phyloP scores from a whole-genome alignment of 2,888 invertebrate species.

The Melanargia galathea region DNA sequence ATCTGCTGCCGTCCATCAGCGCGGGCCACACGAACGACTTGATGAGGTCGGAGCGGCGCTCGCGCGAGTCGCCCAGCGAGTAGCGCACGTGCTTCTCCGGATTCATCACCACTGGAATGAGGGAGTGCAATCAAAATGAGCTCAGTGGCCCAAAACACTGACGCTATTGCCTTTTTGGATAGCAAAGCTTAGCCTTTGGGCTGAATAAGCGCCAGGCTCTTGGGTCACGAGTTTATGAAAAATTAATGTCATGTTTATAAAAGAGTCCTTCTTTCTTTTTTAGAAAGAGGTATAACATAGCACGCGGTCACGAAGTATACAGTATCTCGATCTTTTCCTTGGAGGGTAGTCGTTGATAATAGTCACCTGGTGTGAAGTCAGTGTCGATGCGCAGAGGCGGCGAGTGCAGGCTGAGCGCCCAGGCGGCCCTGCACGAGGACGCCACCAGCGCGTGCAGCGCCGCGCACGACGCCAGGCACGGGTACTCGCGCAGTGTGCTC shows the following conservation, averaged over 20 bases:
- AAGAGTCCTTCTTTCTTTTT: no score
- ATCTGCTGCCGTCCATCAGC: constrained; percentile 88
- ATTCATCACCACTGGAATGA: constrained; percentile 84
- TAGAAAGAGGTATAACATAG: no score
- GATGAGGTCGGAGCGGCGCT: constrained; percentile 88
- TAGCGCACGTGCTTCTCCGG: constrained; percentile 91
- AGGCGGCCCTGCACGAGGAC: constrained; percentile 92
- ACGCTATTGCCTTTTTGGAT: no score
- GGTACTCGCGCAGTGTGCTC: constrained; percentile 96
- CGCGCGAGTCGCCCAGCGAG: constrained; percentile 83
- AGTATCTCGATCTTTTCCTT: no score
- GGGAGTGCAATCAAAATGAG: no score
- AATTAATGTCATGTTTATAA: no score
- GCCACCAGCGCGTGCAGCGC: constrained; percentile 90
- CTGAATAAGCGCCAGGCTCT: no score
- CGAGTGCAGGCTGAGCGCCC: constrained; percentile 91
- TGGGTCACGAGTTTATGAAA: no score
- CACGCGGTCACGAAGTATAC: no score
- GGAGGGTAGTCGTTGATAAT: no score
- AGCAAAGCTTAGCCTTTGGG: no score
- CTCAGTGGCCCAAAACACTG: no score
- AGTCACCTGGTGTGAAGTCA: constrained; percentile 85
- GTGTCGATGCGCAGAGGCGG: constrained; percentile 85
- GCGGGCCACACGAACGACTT: constrained; percentile 94
- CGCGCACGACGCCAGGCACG: constrained; percentile 90